These are phyloP conservation scores for Orcinus orca DNA, from an alignment of 2,113 vertebrate genomes.

Conservation along the genomic window DNA sequence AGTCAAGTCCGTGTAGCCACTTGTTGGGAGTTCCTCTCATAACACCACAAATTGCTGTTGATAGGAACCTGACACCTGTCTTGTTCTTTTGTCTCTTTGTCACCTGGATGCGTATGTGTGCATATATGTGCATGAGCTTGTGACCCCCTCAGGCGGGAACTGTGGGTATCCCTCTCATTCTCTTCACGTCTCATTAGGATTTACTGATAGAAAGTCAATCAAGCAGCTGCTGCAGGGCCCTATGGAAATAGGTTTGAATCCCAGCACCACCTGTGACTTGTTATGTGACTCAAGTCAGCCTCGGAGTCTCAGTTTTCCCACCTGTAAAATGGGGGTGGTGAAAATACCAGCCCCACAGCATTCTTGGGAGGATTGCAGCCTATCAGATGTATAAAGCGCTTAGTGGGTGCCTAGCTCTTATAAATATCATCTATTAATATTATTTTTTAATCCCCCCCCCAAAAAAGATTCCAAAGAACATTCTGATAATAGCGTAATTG, in stretches of 20 bases:
- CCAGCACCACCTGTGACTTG: neutral
- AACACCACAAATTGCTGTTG: neutral
- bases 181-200: neutral
- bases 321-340: neutral
- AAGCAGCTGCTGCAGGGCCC: fast-evolving
- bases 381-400: neutral
- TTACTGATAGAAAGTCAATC: neutral
- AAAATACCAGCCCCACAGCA: fast-evolving
- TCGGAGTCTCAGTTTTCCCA: neutral
- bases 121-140: fast-evolving
- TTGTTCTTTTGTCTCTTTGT: fast-evolving
- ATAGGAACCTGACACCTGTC: neutral
- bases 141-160: neutral
- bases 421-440: neutral
- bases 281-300: neutral
- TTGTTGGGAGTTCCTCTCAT: neutral
- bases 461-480: neutral
- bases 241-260: neutral
- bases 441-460: neutral
- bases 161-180: neutral
- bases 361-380: neutral
- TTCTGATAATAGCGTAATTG: neutral
- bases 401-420: neutral
- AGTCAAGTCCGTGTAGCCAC: fast-evolving
- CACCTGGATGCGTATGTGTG: neutral